phyloP scores from a whole-genome alignment of 35 echinoderm and acorn worm species.

The Apostichopus californicus region DNA sequence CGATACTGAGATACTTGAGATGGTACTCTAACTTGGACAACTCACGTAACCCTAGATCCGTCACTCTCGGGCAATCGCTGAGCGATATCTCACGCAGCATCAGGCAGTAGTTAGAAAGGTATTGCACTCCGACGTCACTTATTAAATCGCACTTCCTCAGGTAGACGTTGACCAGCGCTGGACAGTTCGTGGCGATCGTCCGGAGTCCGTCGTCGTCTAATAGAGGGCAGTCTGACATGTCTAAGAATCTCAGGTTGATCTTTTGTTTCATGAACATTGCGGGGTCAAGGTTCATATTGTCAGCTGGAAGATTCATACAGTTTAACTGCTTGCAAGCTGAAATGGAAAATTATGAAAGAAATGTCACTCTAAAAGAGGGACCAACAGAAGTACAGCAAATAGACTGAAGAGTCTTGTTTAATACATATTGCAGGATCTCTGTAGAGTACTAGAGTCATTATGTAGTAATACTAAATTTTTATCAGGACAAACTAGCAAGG shows the following conservation, averaged over 20 bases:
- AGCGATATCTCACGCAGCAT: constrained; percentile 92
- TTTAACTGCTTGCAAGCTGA: constrained; percentile 75
- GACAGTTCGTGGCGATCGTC: constrained; percentile 93
- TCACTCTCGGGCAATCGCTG: constrained; percentile 87
- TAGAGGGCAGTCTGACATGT: constrained; percentile 88
- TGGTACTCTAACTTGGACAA: constrained; percentile 84
- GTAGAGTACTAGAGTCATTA: too few species aligned
- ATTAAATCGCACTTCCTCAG: constrained; percentile 77
- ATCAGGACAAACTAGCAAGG: too few species aligned
- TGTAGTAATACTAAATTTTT: too few species aligned
- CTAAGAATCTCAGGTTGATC: constrained; percentile 83
- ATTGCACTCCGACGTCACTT: constrained; percentile 86
- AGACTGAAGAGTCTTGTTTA: too few species aligned
- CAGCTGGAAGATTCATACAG: constrained; percentile 74
- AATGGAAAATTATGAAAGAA: background rate
- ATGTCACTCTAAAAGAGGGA: too few species aligned
- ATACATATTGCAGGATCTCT: too few species aligned
- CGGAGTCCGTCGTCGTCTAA: constrained; percentile 89
- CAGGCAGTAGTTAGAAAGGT: constrained; percentile 76
- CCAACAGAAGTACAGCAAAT: too few species aligned
- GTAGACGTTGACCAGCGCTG: constrained; percentile 85
- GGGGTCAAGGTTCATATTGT: constrained; percentile 55
- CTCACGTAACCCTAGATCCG: constrained; percentile 83
- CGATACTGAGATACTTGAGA: constrained; percentile 90
- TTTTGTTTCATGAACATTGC: constrained; percentile 65